These are phyloP conservation scores for Horisme vitalbata DNA, from an alignment of 2,888 invertebrate genomes.

Conservation along the genomic window DNA sequence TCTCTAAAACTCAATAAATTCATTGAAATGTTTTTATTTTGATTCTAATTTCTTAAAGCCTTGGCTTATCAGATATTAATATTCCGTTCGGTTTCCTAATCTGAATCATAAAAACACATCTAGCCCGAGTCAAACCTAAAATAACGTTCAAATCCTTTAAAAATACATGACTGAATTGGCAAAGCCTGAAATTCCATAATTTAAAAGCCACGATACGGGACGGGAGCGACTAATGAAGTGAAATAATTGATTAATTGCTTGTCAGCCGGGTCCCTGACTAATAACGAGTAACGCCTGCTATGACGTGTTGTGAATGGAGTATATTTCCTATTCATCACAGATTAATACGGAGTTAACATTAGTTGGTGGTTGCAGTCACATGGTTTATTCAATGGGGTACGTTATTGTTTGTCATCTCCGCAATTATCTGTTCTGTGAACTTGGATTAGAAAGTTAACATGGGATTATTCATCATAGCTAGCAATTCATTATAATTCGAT, in stretches of 20 bases:
- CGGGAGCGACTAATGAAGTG: conserved; percentile 54
- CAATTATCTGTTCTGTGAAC: too few species aligned
- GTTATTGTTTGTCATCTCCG: too few species aligned
- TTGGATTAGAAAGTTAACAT: too few species aligned
- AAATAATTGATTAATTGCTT: conserved; percentile 72
- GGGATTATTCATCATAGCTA: too few species aligned
- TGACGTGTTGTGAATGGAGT: conserved; percentile 31
- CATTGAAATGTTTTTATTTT: not conserved
- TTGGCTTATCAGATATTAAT: too few species aligned
- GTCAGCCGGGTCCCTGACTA: conserved; percentile 50
- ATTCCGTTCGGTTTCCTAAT: conserved; percentile 4
- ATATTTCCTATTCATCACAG: conserved; percentile 5
- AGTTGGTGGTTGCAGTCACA: too few species aligned
- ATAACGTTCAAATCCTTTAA: conserved; percentile 10
- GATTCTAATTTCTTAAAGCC: too few species aligned
- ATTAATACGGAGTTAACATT: not conserved
- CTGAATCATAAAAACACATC: not conserved
- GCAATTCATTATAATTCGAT: too few species aligned
- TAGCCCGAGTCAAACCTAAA: conserved; percentile 5
- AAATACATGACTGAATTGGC: conserved; percentile 13
- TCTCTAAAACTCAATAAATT: too few species aligned
- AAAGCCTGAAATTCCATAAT: conserved; percentile 10
- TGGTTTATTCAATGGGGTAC: too few species aligned
- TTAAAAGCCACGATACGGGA: conserved; percentile 18
- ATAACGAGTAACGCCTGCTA: conserved; percentile 45